Evolutionary conservation across 2,797 vertebrate species (phyloP), one percentile per base, ranked within the genome.

Genomic region (Bothrops alternatus): DNA sequence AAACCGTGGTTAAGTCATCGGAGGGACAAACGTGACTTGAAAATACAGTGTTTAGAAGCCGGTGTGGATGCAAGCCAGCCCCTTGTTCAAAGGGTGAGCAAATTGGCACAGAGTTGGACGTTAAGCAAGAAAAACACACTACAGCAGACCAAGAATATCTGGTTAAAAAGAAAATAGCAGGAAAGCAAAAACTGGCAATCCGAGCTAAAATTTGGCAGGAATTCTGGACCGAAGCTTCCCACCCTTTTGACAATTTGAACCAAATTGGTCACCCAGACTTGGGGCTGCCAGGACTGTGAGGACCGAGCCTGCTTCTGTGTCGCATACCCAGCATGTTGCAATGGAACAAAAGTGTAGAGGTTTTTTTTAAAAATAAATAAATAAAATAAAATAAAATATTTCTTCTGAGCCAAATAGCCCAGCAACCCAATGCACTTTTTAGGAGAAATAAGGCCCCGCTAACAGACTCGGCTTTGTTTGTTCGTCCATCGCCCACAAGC

Each of bases 401-500:
- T 86, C 2, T 2, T 6, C 32, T 32, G 55, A 25, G 55, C 60
- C 61, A 69, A 90, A n/a, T 6, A 63, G 55, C 55, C 47, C 55
- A 58, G 32, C 87, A 50, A 53, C 23, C n/a, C 2, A 14, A 58
- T 25, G 12, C 25, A 25, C 23, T 37, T 42, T 16, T 16, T 32
- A 26, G 23, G 56, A 53, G 11, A 53, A 93, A 69, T 16, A 47
- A 90, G 65, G 69, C 7, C 37, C 61, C 55, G 14, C 32, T 14
- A 53, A 93, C 89, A 93, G 61, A 42, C 63, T 20, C 12, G 4
- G 55, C 89, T 60, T 90, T 93, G 89, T 93, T 42, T n/a, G 3
- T 42, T 4, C 12, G 4, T 28, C n/a, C 57, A 37, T 90, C 89
- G 61, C 87, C n/a, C 13, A n/a, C 37, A 90, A 8, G 28, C 37